Evolutionary conservation across 2,888 invertebrate species (phyloP).

Genomic region (Quadriops clusia): DNA sequence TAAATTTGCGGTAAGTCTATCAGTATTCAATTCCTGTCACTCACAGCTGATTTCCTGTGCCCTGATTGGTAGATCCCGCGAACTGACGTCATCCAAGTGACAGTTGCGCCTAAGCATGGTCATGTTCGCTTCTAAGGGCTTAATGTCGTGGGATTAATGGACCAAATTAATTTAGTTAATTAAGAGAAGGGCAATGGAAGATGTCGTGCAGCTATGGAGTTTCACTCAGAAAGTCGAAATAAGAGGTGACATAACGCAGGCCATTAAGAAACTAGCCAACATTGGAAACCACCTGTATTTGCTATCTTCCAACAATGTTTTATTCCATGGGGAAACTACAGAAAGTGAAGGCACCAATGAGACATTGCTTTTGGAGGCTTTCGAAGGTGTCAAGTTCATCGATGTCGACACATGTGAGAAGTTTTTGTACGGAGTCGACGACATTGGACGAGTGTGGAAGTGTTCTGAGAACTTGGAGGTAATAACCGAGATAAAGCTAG

Average conservation of each 20-base stretch:
- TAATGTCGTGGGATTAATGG: no score
- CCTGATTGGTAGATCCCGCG: no score
- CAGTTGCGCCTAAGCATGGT: no score
- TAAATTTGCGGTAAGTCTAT: no score
- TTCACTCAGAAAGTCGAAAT: constrained; percentile 23
- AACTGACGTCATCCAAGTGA: no score
- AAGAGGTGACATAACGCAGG: constrained; percentile 26
- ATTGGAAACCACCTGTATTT: constrained; percentile 38
- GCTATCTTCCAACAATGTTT: constrained; percentile 32
- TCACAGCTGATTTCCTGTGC: no score
- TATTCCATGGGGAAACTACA: constrained; percentile 36
- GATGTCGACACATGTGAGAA: constrained; percentile 52
- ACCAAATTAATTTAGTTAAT: no score
- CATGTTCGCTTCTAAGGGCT: no score
- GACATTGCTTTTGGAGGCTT: constrained; percentile 37
- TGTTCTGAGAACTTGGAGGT: constrained; percentile 42
- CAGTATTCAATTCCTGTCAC: no score
- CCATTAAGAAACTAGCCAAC: constrained; percentile 36
- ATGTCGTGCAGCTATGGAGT: constrained; percentile 26
- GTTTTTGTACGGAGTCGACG: constrained; percentile 48
- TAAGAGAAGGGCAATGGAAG: no score
- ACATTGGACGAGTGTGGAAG: constrained; percentile 48
- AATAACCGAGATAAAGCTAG: constrained; percentile 48
- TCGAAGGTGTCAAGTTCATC: constrained; percentile 43
- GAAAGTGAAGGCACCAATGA: constrained; percentile 29